phyloP scores from a whole-genome alignment of 2,113 vertebrate species.

The Lonchura striata region DNA sequence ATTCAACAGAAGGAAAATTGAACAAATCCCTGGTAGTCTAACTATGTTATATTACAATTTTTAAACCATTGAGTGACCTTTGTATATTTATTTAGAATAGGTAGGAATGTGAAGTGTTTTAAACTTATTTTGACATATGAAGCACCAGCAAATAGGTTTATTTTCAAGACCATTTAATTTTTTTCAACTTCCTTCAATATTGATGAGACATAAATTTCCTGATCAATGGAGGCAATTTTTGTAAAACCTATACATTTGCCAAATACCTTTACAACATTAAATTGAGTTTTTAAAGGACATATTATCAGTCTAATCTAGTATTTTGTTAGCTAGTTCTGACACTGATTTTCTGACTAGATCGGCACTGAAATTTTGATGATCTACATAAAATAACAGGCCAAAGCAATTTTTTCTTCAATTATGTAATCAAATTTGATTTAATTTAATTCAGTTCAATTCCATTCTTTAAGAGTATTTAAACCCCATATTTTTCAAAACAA shows the following conservation, averaged over 20 bases:
- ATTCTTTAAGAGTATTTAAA: background rate
- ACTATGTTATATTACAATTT: background rate
- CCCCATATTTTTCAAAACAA: accelerated
- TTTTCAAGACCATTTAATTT: background rate
- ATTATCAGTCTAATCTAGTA: background rate
- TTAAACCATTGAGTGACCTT: background rate
- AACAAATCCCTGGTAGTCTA: background rate
- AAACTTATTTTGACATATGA: background rate
- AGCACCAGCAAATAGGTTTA: background rate
- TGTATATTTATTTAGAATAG: background rate
- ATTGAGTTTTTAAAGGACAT: background rate
- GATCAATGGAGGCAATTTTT: background rate
- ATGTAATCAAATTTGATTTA: too few species aligned
- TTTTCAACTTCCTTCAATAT: background rate
- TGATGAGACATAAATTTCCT: background rate
- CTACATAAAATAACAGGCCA: background rate
- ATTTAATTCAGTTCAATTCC: background rate
- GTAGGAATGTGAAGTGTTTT: background rate
- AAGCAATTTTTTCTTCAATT: background rate
- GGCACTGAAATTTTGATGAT: accelerated
- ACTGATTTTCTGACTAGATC: background rate
- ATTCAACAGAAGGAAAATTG: background rate
- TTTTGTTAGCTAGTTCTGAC: background rate
- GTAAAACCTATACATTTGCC: background rate
- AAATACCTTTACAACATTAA: background rate